Conservation (phyloP, 2,113 vertebrate species). For the Geococcyx californianus region DNA sequence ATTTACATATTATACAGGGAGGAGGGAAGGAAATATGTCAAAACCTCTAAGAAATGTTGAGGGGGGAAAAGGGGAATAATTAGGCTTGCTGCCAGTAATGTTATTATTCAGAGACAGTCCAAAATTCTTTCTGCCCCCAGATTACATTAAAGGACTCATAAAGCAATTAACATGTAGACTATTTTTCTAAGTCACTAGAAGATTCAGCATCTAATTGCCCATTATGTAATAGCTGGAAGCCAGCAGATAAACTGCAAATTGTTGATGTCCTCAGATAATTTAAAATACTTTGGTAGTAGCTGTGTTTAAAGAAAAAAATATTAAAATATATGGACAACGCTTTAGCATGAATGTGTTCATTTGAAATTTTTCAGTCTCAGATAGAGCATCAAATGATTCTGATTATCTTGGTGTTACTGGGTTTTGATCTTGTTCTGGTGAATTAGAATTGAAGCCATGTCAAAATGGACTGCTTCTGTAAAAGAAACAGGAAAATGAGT, state of each 20-base stretch:
- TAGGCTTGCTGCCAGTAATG: slow-evolving; percentile 17
- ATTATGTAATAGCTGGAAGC: slow-evolving; percentile 65
- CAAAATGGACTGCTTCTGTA: background rate
- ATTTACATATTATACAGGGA: background rate
- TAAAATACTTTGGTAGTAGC: background rate
- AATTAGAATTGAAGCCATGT: background rate
- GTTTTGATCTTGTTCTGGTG: background rate
- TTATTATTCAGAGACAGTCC: slow-evolving; percentile 38
- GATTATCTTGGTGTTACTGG: background rate
- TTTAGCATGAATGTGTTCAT: background rate
- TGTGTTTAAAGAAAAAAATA: background rate
- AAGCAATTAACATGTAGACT: slow-evolving; percentile 70
- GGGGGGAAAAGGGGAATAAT: background rate
- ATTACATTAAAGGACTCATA: slow-evolving; percentile 60
- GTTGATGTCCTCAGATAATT: slow-evolving; percentile 33
- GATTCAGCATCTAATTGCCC: slow-evolving; percentile 65
- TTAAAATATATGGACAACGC: background rate
- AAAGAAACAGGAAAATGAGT: background rate
- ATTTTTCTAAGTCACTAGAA: slow-evolving; percentile 73
- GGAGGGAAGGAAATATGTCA: background rate
- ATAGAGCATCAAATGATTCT: background rate
- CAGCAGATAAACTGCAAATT: slow-evolving; percentile 59
- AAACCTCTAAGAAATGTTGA: background rate
- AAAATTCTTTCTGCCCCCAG: slow-evolving; percentile 45
- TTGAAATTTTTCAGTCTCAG: background rate